phyloP scores from a whole-genome alignment of 2,888 invertebrate species.

The Adela reaumurella region DNA sequence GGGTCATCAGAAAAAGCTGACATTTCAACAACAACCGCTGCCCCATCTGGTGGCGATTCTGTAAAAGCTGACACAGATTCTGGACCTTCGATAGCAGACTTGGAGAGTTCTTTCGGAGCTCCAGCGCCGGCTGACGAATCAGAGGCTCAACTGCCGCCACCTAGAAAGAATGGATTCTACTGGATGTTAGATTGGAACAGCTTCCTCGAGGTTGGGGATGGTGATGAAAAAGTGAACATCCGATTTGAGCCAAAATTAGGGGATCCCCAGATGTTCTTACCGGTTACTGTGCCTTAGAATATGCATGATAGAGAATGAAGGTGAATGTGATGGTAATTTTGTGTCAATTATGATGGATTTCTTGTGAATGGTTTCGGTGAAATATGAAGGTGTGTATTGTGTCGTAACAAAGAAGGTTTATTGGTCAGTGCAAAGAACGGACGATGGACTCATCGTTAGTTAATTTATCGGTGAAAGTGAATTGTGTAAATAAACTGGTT shows the following conservation, averaged over 20 bases:
- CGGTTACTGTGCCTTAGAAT: conserved; percentile 65
- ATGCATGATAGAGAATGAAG: too few species aligned
- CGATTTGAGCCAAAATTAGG: conserved; percentile 78
- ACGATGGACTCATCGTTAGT: not conserved
- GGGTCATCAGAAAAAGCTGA: conserved; percentile 19
- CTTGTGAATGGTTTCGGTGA: too few species aligned
- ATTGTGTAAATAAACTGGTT: not conserved
- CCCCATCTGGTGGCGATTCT: conserved; percentile 22
- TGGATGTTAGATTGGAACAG: conserved; percentile 85
- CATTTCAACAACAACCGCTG: conserved; percentile 13
- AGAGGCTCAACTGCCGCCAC: conserved; percentile 62
- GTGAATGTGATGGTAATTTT: too few species aligned
- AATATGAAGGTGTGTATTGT: too few species aligned
- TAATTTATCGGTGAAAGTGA: not conserved
- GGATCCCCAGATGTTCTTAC: conserved; percentile 73
- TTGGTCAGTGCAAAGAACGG: too few species aligned
- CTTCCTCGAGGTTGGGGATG: conserved; percentile 79
- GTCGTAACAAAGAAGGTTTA: too few species aligned
- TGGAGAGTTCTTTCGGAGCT: conserved; percentile 77
- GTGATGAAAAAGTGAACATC: conserved; percentile 70
- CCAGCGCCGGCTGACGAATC: conserved; percentile 53
- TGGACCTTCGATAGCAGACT: conserved; percentile 58
- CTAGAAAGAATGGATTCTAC: conserved; percentile 74
- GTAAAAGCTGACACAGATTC: conserved; percentile 44
- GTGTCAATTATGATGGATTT: too few species aligned